phyloP scores from a whole-genome alignment of 2,797 vertebrate species.

The Chrysocyon brachyurus region DNA sequence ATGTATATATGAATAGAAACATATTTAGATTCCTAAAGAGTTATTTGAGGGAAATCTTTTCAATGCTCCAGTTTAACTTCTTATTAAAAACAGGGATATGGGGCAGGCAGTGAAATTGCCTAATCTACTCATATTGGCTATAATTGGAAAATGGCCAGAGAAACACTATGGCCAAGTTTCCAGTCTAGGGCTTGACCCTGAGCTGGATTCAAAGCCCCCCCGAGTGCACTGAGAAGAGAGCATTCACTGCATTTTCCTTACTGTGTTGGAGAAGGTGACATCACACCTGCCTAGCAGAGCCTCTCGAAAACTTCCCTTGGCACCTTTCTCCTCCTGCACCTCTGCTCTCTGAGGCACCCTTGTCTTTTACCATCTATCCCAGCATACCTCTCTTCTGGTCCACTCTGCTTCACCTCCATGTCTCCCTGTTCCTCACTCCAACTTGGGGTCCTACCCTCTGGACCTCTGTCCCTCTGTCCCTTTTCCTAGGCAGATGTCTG shows the following conservation, averaged over 20 bases:
- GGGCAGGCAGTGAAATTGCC: background rate
- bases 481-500: background rate
- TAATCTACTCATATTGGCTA: background rate
- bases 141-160: background rate
- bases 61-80: background rate
- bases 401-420: background rate
- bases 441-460: background rate
- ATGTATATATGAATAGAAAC: background rate
- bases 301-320: too few relatives aligned
- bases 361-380: background rate
- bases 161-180: rapidly evolving
- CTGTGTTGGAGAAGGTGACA: background rate
- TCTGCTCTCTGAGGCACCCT: background rate
- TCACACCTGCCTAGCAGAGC: background rate
- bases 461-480: background rate
- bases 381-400: too few relatives aligned
- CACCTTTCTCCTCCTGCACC: background rate
- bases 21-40: background rate
- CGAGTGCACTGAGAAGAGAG: too few relatives aligned
- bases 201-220: too few relatives aligned
- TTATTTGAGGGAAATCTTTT: background rate
- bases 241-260: background rate
- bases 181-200: background rate
- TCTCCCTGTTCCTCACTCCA: background rate
- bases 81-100: background rate